phyloP scores from a whole-genome alignment of 1,140 invertebrate genomes.

The Macrobrachium nipponense region DNA sequence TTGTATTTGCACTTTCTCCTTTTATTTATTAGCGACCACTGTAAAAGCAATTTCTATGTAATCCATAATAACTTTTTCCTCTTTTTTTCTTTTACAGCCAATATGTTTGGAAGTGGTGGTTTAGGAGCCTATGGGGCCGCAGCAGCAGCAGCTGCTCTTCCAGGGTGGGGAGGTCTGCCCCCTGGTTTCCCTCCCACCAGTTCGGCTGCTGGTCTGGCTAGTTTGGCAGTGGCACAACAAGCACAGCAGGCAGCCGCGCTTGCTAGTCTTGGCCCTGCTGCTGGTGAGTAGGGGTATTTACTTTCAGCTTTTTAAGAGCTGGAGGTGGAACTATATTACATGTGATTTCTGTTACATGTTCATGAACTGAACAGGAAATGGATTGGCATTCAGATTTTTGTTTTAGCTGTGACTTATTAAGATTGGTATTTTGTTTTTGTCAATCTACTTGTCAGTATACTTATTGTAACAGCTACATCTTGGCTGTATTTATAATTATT shows the following conservation, averaged over 20 bases:
- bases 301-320: too few relatives aligned
- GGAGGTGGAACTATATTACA: background rate
- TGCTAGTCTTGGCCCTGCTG: slow-evolving; percentile 51
- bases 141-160: slow-evolving; percentile 32
- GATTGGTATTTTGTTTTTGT: too few relatives aligned
- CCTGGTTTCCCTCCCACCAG: slow-evolving; percentile 46
- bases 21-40: too few relatives aligned
- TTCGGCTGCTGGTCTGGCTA: slow-evolving; percentile 56
- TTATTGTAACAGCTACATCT: too few relatives aligned
- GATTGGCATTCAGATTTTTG: too few relatives aligned
- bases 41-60: too few relatives aligned
- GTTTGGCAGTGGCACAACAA: slow-evolving; percentile 59
- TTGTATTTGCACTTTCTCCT: too few relatives aligned
- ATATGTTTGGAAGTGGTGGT: slow-evolving; percentile 47
- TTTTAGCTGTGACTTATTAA: too few relatives aligned
- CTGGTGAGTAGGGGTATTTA: slow-evolving; percentile 14
- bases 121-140: slow-evolving; percentile 25
- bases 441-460: too few relatives aligned
- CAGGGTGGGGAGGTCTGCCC: slow-evolving; percentile 35
- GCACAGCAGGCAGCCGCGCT: slow-evolving; percentile 58
- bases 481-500: too few relatives aligned
- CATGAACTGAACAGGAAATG: background rate
- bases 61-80: too few relatives aligned
- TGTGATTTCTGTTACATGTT: background rate
- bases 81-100: slow-evolving; percentile 32